Base-by-base conservation (phyloP, 2,113 vertebrate genomes). In the Labeo catla region DNA sequence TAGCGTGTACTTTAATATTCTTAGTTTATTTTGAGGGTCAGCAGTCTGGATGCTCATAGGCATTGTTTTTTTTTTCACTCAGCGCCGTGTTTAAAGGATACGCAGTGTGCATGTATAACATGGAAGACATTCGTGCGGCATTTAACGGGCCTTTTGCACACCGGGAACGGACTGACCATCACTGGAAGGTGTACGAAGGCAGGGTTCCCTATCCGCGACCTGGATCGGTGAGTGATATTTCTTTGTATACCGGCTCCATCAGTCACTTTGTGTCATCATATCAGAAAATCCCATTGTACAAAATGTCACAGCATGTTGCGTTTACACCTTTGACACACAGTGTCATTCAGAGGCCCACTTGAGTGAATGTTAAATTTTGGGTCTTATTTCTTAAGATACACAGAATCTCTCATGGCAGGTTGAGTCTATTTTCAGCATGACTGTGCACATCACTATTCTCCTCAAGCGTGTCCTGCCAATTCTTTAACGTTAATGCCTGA, bases 131-230 rank as follows among this genome's bases (percentile, higher is more conserved):
- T 80, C 94, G 98, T 87, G 97, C 96, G 21, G 97, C 96, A 45
- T 99, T 99, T 89, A 98, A 99, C 19, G 98, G 98, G 83, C 97
- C 97, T 0, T 99, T 97, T 52, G 98, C 98, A 16, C 96, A 97
- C 90, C 95, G 97, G 59, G 97, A 99, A 92, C 96, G 94, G 84
- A 95, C 96, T 11, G 97, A 98, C 85, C 98, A 99, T 88, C 97
- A 98, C 86, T 99, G 98, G 98, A 96, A 95, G 82, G 91, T 96
- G 4, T 98, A 98, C 2, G 97, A 99, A 91, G 97, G 96, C 72
- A 97, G 93, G 93, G 96, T 99, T 13, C 98, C 98, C 45, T 99
- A 97, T 76, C 98, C 98, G n/a, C 94, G 98, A 50, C 98, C 98
- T 87, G 98, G 98, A 90, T 97, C 97, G 87, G 98, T 99, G 93